Evolutionary conservation across 2,888 invertebrate genomes (phyloP), one percentile per base, ranked within the genome.

Genomic region (Oscheius sp.): DNA sequence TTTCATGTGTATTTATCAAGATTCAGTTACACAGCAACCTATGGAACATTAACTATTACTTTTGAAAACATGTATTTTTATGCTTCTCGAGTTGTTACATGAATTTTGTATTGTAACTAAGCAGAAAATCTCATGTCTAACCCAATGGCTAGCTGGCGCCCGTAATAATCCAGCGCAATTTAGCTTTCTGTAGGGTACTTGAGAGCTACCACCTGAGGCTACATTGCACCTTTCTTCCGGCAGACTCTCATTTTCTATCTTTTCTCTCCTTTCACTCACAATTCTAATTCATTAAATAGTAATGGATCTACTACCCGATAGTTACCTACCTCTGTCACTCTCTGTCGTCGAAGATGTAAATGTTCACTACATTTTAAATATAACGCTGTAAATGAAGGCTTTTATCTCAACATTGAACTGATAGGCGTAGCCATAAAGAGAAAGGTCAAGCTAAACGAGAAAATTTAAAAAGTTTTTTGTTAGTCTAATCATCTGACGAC

Each of bases 1-100:
- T 81, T 96, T 96, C 87, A 97, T 98, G 97, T 90, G 92, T 36
- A 91, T 94, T 78, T 95, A 95, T 33, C 1, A 6, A 8, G 22
- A 50, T 6, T 9, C 51, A 12, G 12, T n/a, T 28, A 63, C 30
- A n/a, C n/a, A 64, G 2, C 1, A 50, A 2, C 22, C 64, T 38
- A 64, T 64, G 64, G 51, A 64, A 22, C 63, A 63, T 32, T 64
- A 33, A 51, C n/a, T 12, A 41, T 41, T 41, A 17, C 14, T 41
- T 2, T 41, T n/a, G n/a, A n/a, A n/a, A 64, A 22, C 63, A 63
- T 32, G 50, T 22, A 51, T 17, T 12, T 17, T 41, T 41, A 17
- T 36, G 14, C 3, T 41, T 41, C 20, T 17, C 41, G 41, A 6
- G 41, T 41, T n/a, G 20, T 41, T 41, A 41, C 12, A 6, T 12